phyloP scores from a whole-genome alignment of 2,888 invertebrate genomes.

The Dusona sp. region DNA sequence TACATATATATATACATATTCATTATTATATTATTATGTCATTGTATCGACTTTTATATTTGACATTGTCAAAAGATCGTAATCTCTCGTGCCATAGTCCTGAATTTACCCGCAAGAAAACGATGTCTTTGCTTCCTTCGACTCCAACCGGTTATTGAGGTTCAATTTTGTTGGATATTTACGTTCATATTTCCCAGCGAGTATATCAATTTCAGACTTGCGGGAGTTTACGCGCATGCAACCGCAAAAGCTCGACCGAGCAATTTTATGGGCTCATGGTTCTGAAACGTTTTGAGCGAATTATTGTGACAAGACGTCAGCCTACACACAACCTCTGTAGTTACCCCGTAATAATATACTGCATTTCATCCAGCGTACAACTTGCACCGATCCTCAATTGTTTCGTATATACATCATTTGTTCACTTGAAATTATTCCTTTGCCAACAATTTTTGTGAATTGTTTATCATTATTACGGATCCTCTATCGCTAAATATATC shows the following conservation, averaged over 20 bases:
- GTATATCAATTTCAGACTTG: conserved; percentile 51
- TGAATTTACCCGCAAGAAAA: neutral
- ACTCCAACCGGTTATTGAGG: neutral
- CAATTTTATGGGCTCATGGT: conserved; percentile 48
- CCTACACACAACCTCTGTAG: conserved; percentile 48
- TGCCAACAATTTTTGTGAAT: conserved; percentile 31
- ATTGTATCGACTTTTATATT: neutral
- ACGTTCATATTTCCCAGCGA: conserved; percentile 18
- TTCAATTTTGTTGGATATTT: conserved; percentile 16
- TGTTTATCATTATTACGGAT: neutral
- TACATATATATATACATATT: too few relatives aligned
- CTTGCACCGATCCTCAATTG: conserved; percentile 14
- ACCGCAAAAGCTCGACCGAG: conserved; percentile 36
- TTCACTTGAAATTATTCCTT: neutral
- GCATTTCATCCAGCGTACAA: conserved; percentile 42
- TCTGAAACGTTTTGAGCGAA: conserved; percentile 55
- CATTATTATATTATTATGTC: neutral
- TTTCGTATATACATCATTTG: neutral
- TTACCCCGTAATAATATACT: conserved; percentile 44
- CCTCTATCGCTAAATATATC: neutral
- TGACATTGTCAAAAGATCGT: neutral
- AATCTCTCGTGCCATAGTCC: neutral
- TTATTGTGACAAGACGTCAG: conserved; percentile 63
- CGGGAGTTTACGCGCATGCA: conserved; percentile 55
- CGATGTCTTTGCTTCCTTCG: neutral